These are phyloP conservation scores for Crotalus horridus DNA, from an alignment of 2,113 vertebrate species.

Conservation along the genomic window DNA sequence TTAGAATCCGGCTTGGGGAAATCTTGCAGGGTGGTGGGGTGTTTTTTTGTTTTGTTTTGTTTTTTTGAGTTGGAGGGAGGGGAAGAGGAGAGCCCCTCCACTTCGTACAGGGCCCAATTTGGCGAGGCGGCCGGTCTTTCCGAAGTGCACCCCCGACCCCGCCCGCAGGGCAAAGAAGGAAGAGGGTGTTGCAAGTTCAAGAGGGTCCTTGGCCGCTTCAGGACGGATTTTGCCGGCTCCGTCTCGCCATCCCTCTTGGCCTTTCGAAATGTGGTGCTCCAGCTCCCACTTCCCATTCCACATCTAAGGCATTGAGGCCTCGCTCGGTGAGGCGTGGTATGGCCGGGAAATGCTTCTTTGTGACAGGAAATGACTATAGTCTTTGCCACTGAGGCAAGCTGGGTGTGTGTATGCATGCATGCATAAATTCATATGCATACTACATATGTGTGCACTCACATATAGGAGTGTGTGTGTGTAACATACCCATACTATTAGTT, in stretches of 20 bases:
- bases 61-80: not conserved
- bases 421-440: not conserved
- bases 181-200: not conserved
- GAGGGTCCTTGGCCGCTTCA: not conserved
- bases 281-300: no score
- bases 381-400: not conserved
- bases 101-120: not conserved
- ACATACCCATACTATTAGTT: no score
- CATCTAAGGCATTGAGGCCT: not conserved
- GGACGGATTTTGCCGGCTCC: not conserved
- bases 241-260: not conserved
- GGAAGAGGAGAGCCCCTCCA: no score
- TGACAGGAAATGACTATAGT: slow-evolving; percentile 9
- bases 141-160: no score
- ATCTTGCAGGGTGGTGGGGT: no score
- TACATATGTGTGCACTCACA: not conserved
- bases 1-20: not conserved
- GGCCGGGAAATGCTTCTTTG: slow-evolving; percentile 4
- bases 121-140: no score
- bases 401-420: not conserved
- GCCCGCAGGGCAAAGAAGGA: no score
- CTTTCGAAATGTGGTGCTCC: not conserved
- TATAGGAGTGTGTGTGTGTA: not conserved
- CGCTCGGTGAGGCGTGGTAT: not conserved
- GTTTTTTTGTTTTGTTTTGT: no score